Evolutionary conservation across 92 coral and sea anemone species (phyloP).

Genomic region (Nematostella vectensis): DNA sequence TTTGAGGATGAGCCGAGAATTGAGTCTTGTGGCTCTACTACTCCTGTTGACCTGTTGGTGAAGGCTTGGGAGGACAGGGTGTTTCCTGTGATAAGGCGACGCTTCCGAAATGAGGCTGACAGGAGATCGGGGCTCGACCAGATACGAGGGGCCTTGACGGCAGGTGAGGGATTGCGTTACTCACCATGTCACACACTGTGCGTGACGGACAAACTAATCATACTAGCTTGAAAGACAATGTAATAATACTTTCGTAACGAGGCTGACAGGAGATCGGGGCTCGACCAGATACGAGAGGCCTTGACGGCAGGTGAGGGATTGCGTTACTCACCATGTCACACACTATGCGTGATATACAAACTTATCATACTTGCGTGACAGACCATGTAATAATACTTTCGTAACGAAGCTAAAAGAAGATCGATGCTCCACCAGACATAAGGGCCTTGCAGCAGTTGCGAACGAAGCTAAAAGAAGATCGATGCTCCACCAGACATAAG

Average conservation of each 20-base stretch:
- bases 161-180: slow-evolving; percentile 51
- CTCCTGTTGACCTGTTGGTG: slow-evolving; percentile 71
- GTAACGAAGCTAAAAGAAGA: too few species aligned
- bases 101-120: slow-evolving; percentile 86
- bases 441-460: too few species aligned
- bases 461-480: too few species aligned
- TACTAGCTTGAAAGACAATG: too few species aligned
- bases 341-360: neutral
- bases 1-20: slow-evolving; percentile 36
- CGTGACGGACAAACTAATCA: too few species aligned
- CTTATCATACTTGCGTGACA: too few species aligned
- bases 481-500: too few species aligned
- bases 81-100: slow-evolving; percentile 87
- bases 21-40: slow-evolving; percentile 41
- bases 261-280: slow-evolving; percentile 84
- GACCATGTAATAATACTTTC: too few species aligned
- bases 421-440: too few species aligned
- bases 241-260: slow-evolving; percentile 86
- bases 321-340: too few species aligned
- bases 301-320: slow-evolving; percentile 63
- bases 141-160: slow-evolving; percentile 88
- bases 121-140: slow-evolving; percentile 93
- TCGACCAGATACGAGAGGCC: slow-evolving; percentile 94
- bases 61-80: slow-evolving; percentile 99
- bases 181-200: too few species aligned